Evolutionary conservation across 2,888 invertebrate species (phyloP).

Genomic region (Hypomecis atomaria): DNA sequence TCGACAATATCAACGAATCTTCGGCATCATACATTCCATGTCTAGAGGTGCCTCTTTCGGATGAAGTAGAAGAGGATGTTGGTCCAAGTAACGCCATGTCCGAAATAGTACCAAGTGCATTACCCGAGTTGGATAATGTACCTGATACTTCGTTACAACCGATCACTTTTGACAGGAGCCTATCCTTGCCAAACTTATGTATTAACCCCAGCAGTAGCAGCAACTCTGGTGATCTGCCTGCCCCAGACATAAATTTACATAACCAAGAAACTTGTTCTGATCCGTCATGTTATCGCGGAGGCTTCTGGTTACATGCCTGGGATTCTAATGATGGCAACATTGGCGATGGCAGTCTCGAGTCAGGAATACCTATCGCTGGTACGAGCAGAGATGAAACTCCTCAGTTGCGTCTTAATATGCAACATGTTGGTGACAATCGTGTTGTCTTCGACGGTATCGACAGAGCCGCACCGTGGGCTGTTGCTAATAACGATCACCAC

Average conservation of each 20-base stretch:
- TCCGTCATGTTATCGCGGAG: background rate
- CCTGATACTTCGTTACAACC: background rate
- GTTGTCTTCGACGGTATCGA: background rate
- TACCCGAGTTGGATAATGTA: background rate
- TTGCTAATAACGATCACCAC: background rate
- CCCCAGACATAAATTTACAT: background rate
- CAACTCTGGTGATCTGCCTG: background rate
- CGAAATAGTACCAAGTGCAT: too few species aligned
- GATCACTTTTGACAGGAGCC: background rate
- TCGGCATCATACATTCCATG: background rate
- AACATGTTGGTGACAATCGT: background rate
- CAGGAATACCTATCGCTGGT: background rate
- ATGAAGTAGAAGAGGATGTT: background rate
- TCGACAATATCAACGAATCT: background rate
- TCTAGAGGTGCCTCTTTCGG: background rate
- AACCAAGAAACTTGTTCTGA: background rate
- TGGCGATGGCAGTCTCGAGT: background rate
- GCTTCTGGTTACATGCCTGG: background rate
- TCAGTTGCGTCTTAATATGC: background rate
- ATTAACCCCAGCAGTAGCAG: background rate
- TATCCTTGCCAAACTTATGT: background rate
- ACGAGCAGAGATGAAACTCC: too few species aligned
- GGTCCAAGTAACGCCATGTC: background rate
- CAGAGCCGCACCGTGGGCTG: background rate
- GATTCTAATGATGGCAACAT: background rate